These are phyloP conservation scores for Panagrolaimus sp. DNA, from an alignment of 1,140 invertebrate genomes.

Conservation along the genomic window DNA sequence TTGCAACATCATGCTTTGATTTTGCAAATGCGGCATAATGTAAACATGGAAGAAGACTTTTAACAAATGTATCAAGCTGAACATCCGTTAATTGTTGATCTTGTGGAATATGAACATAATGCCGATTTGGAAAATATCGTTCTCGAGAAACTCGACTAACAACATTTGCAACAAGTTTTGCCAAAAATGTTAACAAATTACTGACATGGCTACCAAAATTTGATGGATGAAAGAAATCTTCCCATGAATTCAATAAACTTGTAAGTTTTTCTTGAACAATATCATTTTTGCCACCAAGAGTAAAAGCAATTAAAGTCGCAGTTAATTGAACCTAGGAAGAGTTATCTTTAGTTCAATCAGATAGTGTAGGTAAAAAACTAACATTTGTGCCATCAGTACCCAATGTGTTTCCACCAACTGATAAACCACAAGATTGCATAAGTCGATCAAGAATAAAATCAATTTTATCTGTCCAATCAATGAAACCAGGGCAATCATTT, in stretches of 20 bases:
- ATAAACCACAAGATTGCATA: slow-evolving; percentile 70
- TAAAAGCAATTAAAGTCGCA: slow-evolving; percentile 4
- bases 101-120: slow-evolving; percentile 67
- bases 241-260: slow-evolving; percentile 74
- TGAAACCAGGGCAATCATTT: slow-evolving; percentile 71
- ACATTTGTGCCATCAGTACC: slow-evolving; percentile 45
- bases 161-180: slow-evolving; percentile 36
- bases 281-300: slow-evolving; percentile 68
- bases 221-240: slow-evolving; percentile 82
- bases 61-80: slow-evolving; percentile 77
- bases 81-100: slow-evolving; percentile 70
- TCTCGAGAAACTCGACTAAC: slow-evolving; percentile 46
- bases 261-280: slow-evolving; percentile 56
- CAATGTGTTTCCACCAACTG: slow-evolving; percentile 69
- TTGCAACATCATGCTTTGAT: slow-evolving; percentile 65
- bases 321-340: slow-evolving; percentile 4
- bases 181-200: slow-evolving; percentile 55
- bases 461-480: slow-evolving; percentile 69
- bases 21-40: slow-evolving; percentile 73
- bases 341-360: slow-evolving; percentile 14
- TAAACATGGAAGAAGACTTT: slow-evolving; percentile 67
- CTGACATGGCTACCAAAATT: slow-evolving; percentile 72
- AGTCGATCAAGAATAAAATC: slow-evolving; percentile 72
- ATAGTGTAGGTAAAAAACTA: slow-evolving; percentile 28
- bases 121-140: slow-evolving; percentile 30